Evolutionary conservation across 2,113 vertebrate genomes (phyloP).

Genomic region (Albula glossodonta): DNA sequence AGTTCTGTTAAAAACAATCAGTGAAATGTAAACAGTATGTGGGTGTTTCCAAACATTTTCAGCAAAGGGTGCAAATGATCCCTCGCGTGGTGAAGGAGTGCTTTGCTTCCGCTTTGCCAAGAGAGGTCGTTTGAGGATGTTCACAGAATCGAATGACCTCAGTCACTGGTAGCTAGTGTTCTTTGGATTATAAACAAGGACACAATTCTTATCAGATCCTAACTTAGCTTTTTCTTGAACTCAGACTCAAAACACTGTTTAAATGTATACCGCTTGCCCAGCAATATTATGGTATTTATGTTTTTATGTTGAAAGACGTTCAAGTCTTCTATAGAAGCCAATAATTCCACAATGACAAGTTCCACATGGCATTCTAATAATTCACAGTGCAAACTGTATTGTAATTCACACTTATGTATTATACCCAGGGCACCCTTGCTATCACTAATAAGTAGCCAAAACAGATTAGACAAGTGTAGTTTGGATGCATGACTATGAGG

Average conservation of each 20-base stretch:
- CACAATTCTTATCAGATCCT: neutral
- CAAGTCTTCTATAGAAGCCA: neutral
- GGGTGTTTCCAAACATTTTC: neutral
- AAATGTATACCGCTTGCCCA: neutral
- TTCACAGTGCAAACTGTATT: neutral
- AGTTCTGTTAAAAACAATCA: too few relatives aligned
- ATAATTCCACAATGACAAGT: neutral
- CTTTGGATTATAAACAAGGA: constrained; percentile 7
- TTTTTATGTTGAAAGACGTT: neutral
- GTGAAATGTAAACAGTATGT: neutral
- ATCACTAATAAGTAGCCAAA: neutral
- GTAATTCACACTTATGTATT: neutral
- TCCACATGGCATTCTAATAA: neutral
- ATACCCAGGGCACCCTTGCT: neutral
- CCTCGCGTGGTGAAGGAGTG: neutral
- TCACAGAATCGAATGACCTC: neutral
- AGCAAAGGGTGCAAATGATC: neutral
- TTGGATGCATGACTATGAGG: neutral
- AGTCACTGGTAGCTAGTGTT: neutral
- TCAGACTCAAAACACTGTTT: neutral
- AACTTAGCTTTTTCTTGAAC: neutral
- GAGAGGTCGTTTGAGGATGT: neutral
- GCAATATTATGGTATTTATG: neutral
- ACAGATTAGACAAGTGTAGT: neutral
- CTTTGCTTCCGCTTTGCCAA: neutral